A percentile compares a stretch with the other conserved stretches of the same genome.
phyloP scores from a whole-genome alignment of 2,888 invertebrate species.

The Alitta virens region DNA sequence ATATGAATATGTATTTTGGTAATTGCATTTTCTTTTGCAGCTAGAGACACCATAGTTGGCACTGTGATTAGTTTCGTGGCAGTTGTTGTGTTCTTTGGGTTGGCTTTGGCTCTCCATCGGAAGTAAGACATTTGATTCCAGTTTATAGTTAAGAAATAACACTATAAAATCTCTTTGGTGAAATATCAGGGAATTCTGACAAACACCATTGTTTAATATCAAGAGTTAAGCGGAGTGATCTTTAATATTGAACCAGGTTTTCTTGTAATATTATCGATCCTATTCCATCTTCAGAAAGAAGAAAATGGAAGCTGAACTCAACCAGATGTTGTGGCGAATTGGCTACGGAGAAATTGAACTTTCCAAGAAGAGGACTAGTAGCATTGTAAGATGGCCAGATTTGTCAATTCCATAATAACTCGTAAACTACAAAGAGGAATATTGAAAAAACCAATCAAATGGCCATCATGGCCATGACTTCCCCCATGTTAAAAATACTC shows the following conservation, averaged over 20 bases:
- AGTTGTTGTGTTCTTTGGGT: neutral
- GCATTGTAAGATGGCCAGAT: slow-evolving; percentile 29
- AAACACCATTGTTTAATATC: no score
- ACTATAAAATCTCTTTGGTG: no score
- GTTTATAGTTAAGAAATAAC: no score
- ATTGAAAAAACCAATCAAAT: no score
- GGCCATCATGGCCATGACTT: no score
- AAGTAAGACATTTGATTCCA: no score
- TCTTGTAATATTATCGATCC: neutral
- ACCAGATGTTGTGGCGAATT: slow-evolving; percentile 36
- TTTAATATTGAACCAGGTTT: neutral
- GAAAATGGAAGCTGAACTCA: slow-evolving; percentile 32
- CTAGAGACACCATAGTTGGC: neutral
- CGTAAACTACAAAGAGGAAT: no score
- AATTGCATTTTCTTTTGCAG: neutral
- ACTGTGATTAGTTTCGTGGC: neutral
- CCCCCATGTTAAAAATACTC: no score
- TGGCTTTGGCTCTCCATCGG: neutral
- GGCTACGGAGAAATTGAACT: slow-evolving; percentile 32
- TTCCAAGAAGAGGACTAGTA: slow-evolving; percentile 24
- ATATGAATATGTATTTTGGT: no score
- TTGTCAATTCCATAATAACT: no score
- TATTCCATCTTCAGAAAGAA: slow-evolving; percentile 27
- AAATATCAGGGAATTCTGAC: no score
- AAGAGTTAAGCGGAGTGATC: no score